phyloP scores from a whole-genome alignment of 2,888 invertebrate genomes.

The Coremacera marginata region DNA sequence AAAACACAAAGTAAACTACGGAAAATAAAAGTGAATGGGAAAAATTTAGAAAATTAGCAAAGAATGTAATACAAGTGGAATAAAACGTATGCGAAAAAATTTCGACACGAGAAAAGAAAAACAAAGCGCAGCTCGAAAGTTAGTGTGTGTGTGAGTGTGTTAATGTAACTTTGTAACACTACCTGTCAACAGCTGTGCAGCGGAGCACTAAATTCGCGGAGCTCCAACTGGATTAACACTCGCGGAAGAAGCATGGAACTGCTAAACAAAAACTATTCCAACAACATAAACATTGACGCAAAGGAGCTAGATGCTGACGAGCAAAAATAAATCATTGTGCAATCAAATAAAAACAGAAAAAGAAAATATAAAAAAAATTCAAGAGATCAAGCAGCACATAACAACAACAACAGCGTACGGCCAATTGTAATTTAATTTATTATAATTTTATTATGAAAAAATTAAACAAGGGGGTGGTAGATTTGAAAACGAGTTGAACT shows the following conservation, averaged over 20 bases:
- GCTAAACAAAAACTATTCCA: not conserved
- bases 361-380: not conserved
- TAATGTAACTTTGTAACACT: not conserved
- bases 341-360: not conserved
- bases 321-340: not conserved
- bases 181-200: slow-evolving; percentile 16
- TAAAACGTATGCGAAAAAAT: slow-evolving; percentile 1
- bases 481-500: too few species aligned
- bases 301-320: not conserved
- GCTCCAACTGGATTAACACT: not conserved
- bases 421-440: not conserved
- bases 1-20: not conserved
- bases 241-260: slow-evolving; percentile 9
- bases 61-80: not conserved
- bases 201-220: slow-evolving; percentile 19
- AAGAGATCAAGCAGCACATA: not conserved
- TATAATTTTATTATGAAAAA: not conserved
- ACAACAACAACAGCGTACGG: not conserved
- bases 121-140: not conserved
- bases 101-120: not conserved
- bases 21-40: not conserved
- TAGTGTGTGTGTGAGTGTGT: not conserved
- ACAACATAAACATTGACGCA: not conserved
- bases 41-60: not conserved
- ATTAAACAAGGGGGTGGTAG: too few species aligned